Conservation (phyloP, 2,888 invertebrate genomes). For the Harpalus rufipes region DNA sequence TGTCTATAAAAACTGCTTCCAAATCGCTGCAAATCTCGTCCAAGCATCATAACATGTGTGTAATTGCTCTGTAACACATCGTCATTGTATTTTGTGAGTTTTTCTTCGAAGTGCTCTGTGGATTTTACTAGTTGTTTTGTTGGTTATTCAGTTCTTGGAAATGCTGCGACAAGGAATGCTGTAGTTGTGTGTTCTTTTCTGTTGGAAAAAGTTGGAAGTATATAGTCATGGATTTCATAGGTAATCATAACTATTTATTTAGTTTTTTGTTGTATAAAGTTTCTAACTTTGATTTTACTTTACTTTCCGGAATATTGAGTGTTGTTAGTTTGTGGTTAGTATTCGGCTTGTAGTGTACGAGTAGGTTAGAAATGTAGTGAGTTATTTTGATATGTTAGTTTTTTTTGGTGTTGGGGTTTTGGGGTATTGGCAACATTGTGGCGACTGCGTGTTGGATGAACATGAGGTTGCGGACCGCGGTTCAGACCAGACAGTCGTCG, state of each 20-base stretch:
- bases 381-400: not conserved
- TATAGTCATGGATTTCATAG: slow-evolving; percentile 51
- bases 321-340: not conserved
- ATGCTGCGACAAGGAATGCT: slow-evolving; percentile 42
- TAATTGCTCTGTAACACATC: slow-evolving; percentile 12
- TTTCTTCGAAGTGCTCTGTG: slow-evolving; percentile 38
- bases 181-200: slow-evolving; percentile 30
- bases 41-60: slow-evolving; percentile 38
- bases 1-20: slow-evolving; percentile 34
- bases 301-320: not conserved
- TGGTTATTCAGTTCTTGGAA: slow-evolving; percentile 48
- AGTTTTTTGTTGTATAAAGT: not conserved
- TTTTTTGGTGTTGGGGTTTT: slow-evolving; percentile 16
- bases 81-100: slow-evolving; percentile 49
- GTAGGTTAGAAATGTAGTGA: slow-evolving; percentile 12
- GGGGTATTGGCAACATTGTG: slow-evolving; percentile 29
- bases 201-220: slow-evolving; percentile 33
- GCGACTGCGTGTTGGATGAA: slow-evolving; percentile 34
- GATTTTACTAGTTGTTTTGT: slow-evolving; percentile 43
- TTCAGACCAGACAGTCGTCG: slow-evolving; percentile 34
- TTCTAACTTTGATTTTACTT: not conserved
- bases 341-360: not conserved
- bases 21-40: slow-evolving; percentile 5
- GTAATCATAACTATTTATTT: slow-evolving; percentile 16
- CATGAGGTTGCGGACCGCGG: slow-evolving; percentile 20